Evolutionary conservation across 1,140 invertebrate species (phyloP), one percentile per base, ranked within the genome.

Genomic region (Apolygus lucorum): DNA sequence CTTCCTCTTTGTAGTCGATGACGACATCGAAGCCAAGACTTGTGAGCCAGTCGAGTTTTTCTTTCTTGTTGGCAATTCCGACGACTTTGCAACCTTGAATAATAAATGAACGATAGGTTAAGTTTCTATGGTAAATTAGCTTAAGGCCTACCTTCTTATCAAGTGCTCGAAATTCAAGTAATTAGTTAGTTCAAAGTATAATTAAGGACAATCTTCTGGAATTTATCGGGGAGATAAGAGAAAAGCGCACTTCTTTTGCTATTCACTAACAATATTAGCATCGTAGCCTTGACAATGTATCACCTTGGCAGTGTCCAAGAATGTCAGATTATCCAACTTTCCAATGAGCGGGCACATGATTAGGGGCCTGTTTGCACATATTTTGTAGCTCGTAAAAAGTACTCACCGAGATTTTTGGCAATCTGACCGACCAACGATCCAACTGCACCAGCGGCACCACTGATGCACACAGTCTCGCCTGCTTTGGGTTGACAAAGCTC

Each of bases 401-500:
- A 65, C 34, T 63, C 71, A 78, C 83, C 83, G 76, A 85, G 80
- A 54, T 87, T 84, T 78, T 88, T 89, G 1, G 84, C 88, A 66
- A 91, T 87, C 79, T 91, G 88, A n/a, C 88, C 88, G 2, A 90
- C 88, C 54, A 85, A 79, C 71, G 81, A 85, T 2, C 88, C 88
- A 21, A 90, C 87, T 28, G 87, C 87, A 25, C 88, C 85, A 26
- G 83, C 85, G 13, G 86, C 85, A 26, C 82, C 83, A 17, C 81
- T 84, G 1, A 91, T 82, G 1, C 89, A 84, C 0, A 90, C 81
- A 1, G 83, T 86, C 74, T 90, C 87, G 22, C 87, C 87, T 14
- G 78, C 63, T 78, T 88, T 85, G 1, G 88, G 88, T 27, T 86
- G 74, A 70, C 87, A 89, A 28, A 89, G 78, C 72, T 88, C 83